Conservation (phyloP, 2,888 invertebrate species). For the Helicoverpa assulta region DNA sequence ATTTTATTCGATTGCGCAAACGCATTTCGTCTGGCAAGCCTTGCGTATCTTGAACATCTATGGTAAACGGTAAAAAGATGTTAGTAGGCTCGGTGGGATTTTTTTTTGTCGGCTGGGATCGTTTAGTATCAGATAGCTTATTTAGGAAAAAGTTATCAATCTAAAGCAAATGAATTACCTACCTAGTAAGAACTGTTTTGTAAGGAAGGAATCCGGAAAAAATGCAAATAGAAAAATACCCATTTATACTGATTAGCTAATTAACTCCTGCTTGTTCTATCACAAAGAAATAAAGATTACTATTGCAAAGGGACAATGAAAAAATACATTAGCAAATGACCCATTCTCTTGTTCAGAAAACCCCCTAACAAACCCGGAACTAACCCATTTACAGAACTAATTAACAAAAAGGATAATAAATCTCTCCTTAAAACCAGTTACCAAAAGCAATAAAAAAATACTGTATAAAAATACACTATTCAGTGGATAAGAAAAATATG, state of each 20-base stretch:
- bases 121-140: background rate
- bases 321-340: background rate
- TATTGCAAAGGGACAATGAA: no score
- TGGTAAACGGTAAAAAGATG: slow-evolving; percentile 32
- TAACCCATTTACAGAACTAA: slow-evolving; percentile 29
- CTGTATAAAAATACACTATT: slow-evolving; percentile 21
- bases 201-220: no score
- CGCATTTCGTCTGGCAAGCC: slow-evolving; percentile 33
- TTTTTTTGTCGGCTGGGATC: slow-evolving; percentile 4
- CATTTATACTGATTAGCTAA: background rate
- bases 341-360: background rate
- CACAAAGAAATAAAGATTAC: background rate
- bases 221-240: background rate
- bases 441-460: slow-evolving; percentile 20
- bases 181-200: background rate
- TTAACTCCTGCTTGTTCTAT: background rate
- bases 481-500: slow-evolving; percentile 17
- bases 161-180: no score
- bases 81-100: background rate
- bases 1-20: slow-evolving; percentile 45
- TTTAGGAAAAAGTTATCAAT: no score
- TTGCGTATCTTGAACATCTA: slow-evolving; percentile 32
- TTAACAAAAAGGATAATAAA: background rate
- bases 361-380: background rate
- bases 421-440: slow-evolving; percentile 10